These are phyloP conservation scores for Coelinius sp. DNA, from an alignment of 2,888 invertebrate genomes.

Conservation along the genomic window DNA sequence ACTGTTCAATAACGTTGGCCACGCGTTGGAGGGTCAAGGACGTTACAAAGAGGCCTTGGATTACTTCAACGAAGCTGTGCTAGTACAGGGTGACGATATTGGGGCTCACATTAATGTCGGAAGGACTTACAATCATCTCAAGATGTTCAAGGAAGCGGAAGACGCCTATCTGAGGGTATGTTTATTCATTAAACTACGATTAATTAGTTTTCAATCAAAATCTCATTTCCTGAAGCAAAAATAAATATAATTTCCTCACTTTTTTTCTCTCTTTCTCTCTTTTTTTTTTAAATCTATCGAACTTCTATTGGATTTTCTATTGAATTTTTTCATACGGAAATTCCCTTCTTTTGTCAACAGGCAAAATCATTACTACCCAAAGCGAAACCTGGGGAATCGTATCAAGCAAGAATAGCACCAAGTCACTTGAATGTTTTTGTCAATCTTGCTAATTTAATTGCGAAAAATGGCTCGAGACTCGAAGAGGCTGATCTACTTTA, in stretches of 20 bases:
- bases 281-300: no score
- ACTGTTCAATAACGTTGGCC: conserved; percentile 97
- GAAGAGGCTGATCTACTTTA: conserved; percentile 96
- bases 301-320: no score
- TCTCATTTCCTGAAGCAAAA: background rate
- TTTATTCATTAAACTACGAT: conserved; percentile 19
- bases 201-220: background rate
- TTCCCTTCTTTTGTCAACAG: conserved; percentile 61
- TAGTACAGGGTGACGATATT: conserved; percentile 95
- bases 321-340: no score
- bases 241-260: no score
- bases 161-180: conserved; percentile 86
- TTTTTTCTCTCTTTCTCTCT: background rate
- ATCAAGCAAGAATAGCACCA: conserved; percentile 95
- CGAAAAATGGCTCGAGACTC: conserved; percentile 90
- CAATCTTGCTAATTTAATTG: conserved; percentile 94
- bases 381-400: conserved; percentile 93
- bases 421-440: conserved; percentile 96
- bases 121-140: conserved; percentile 92
- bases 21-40: conserved; percentile 88
- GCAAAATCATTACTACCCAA: conserved; percentile 92
- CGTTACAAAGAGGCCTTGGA: conserved; percentile 83
- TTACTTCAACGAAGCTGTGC: conserved; percentile 93
- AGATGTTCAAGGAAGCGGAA: conserved; percentile 91
- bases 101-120: conserved; percentile 98